phyloP scores from a whole-genome alignment of 2,888 invertebrate species.

The Sarcophaga variegata region DNA sequence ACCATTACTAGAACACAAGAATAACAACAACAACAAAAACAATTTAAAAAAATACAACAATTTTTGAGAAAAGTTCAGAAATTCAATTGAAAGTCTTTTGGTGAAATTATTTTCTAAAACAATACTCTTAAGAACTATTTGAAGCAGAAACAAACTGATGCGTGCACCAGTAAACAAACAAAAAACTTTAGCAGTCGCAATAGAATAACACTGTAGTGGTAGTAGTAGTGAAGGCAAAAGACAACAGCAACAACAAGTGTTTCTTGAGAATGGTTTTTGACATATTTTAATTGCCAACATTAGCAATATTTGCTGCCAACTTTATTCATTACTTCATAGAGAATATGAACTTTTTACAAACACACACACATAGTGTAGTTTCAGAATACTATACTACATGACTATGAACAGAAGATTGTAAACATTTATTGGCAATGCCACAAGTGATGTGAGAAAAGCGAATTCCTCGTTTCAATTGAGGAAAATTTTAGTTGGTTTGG shows the following conservation, averaged over 20 bases:
- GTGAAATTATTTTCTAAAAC: conserved; percentile 55
- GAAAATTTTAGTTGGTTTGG: too few species aligned
- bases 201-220: too few species aligned
- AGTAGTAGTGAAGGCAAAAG: too few species aligned
- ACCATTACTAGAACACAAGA: not conserved
- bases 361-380: not conserved
- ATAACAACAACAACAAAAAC: not conserved
- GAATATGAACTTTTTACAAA: conserved; percentile 40
- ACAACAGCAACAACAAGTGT: conserved; percentile 46
- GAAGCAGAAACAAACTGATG: conserved; percentile 35
- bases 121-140: conserved; percentile 59
- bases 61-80: conserved; percentile 44
- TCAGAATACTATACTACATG: not conserved
- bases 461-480: too few species aligned
- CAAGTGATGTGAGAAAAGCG: conserved; percentile 34
- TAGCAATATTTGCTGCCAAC: conserved; percentile 66
- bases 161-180: conserved; percentile 27
- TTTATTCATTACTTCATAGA: conserved; percentile 59
- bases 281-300: conserved; percentile 69
- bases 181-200: conserved; percentile 27
- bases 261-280: conserved; percentile 67
- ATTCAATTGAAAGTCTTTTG: conserved; percentile 58
- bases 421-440: conserved; percentile 16
- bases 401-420: too few species aligned
- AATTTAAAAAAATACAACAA: not conserved